Percentiles rank a stretch among this genome's conserved stretches.
phyloP scores from a whole-genome alignment of 30 jellyfish, hydroid and myxozoan genomes.

The Sanderia malayensis region DNA sequence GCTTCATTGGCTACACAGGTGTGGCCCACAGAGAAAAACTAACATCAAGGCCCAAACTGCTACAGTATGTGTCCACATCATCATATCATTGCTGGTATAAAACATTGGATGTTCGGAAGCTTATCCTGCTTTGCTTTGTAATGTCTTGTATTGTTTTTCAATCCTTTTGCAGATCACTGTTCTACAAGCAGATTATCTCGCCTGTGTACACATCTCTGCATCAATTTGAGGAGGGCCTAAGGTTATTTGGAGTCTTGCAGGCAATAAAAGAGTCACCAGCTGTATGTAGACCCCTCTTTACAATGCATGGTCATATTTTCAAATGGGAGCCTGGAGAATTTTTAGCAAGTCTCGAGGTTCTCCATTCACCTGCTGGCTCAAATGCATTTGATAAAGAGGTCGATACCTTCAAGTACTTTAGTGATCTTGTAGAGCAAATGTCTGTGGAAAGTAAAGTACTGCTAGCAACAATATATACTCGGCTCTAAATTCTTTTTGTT shows the following conservation, averaged over 20 bases:
- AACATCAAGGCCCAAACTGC: not conserved
- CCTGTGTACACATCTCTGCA: slow-evolving; percentile 9
- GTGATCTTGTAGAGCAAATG: slow-evolving; percentile 21
- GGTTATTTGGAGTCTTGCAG: slow-evolving; percentile 9
- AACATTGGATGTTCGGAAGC: not conserved
- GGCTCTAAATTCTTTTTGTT: too few relatives aligned
- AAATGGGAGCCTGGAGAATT: not conserved
- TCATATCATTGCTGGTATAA: too few relatives aligned
- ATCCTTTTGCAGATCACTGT: slow-evolving; percentile 11
- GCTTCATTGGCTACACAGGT: slow-evolving; percentile 19
- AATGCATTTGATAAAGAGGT: slow-evolving; percentile 1
- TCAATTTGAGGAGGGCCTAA: slow-evolving; percentile 12
- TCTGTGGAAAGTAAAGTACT: slow-evolving; percentile 14
- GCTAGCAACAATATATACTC: too few relatives aligned
- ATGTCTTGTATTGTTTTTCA: too few relatives aligned
- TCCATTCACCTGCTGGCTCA: not conserved
- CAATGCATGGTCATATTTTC: not conserved
- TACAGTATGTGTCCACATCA: not conserved
- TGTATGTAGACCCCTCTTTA: not conserved
- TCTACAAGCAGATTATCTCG: not conserved
- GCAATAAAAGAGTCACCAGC: not conserved
- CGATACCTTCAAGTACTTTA: slow-evolving; percentile 16
- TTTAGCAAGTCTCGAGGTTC: not conserved
- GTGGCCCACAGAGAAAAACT: slow-evolving; percentile 6
- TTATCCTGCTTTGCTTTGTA: not conserved